A percentile compares a stretch with the other conserved stretches of the same genome.
Conservation (phyloP, 2,888 invertebrate species). For the Metopia argyrocephala region DNA sequence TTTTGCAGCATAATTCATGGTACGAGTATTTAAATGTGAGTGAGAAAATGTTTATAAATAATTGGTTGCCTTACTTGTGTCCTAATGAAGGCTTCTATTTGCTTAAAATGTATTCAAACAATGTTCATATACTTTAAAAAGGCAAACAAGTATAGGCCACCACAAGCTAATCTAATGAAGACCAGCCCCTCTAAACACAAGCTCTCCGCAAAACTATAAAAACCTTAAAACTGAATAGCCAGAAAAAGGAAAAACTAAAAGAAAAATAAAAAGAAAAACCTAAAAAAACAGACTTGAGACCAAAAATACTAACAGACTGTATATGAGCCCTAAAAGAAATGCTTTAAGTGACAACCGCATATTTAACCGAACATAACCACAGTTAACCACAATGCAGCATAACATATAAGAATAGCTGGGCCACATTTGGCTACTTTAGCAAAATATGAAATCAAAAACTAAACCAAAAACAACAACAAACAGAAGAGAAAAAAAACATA, state of each 20-base stretch:
- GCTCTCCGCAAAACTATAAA: not conserved
- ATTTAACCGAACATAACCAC: constrained; percentile 70
- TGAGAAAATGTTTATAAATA: constrained; percentile 31
- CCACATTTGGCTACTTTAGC: constrained; percentile 53
- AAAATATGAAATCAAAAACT: constrained; percentile 42
- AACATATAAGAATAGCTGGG: constrained; percentile 66
- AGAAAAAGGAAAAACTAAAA: constrained; percentile 14
- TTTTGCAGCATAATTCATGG: constrained; percentile 39
- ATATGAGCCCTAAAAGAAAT: constrained; percentile 30
- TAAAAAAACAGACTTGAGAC: constrained; percentile 37
- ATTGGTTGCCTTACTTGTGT: constrained; percentile 7
- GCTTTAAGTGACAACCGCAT: constrained; percentile 68
- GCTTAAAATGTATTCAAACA: not conserved
- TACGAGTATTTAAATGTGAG: not conserved
- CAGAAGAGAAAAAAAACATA: constrained; percentile 9
- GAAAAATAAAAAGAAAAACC: not conserved
- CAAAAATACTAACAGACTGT: not conserved
- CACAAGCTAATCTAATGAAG: constrained; percentile 47
- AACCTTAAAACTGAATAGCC: constrained; percentile 40
- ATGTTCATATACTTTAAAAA: constrained; percentile 4
- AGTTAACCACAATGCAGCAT: constrained; percentile 66
- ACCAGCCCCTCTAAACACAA: not conserved
- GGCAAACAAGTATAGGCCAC: constrained; percentile 20
- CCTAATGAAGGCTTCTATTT: constrained; percentile 42
- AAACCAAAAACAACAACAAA: constrained; percentile 10